Evolutionary conservation across 2,797 vertebrate species (phyloP), one percentile per base, ranked within the genome.

Genomic region (Ceyx erithaca): DNA sequence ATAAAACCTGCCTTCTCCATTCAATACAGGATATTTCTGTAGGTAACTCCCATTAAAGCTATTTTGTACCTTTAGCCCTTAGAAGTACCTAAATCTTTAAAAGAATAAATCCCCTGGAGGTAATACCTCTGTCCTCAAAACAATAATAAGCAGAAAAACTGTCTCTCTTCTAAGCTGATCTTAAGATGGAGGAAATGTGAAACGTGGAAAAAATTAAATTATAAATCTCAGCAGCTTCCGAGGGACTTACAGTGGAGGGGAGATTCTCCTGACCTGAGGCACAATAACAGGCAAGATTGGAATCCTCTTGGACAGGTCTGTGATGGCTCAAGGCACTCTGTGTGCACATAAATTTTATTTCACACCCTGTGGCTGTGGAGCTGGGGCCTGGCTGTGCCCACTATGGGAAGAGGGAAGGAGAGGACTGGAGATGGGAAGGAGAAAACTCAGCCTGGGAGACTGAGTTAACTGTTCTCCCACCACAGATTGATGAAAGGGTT

Each of bases 341-440:
- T n/a, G 46, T n/a, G 46, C 37, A 30, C 26, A 30, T 26, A 54
- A 80, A 71, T 37, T 17, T 17, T 52, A 26, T 40, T 77, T 58
- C 28, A 22, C 12, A 14, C 20, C 64, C 4, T 5, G 23, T n/a
- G 66, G 15, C 45, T 67, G 43, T 5, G 9, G 49, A 48, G 49
- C 20, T 6, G 15, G 17, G 17, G 8, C 43, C 31, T 48, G 33
- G 14, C 48, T 58, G 33, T 40, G 23, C 49, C 64, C 37, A 40
- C 23, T 0, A 0, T 6, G 20, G 26, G 35, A 55, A 62, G n/a
- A 4, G 30, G 20, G n/a, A 54, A 49, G 37, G 21, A 58, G 31
- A 80, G 9, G 12, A 40, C 58, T 30, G 30, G 26, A 51, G 63
- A 57, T 10, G 14, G 10, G 20, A 37, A 21, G 25, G 49, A 17